phyloP scores from a whole-genome alignment of 35 echinoderm and acorn worm species.

The Ophioderma brevispina region DNA sequence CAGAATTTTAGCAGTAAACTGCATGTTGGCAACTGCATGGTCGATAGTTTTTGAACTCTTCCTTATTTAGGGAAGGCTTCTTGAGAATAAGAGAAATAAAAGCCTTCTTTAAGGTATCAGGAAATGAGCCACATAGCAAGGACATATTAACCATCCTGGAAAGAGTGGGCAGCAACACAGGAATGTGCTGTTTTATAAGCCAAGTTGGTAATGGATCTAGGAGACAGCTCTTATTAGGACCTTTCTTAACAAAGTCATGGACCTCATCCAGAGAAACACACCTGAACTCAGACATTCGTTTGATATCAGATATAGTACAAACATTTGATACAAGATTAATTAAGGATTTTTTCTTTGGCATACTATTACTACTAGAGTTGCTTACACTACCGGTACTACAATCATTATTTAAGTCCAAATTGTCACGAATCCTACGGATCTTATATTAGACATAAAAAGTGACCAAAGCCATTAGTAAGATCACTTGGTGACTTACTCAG shows the following conservation, averaged over 20 bases:
- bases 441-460: not conserved
- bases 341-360: too few relatives aligned
- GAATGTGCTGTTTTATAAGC: not conserved
- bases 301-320: not conserved
- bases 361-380: too few relatives aligned
- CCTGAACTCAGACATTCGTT: not conserved
- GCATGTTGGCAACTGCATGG: conserved; percentile 10
- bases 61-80: conserved; percentile 16
- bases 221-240: conserved; percentile 7
- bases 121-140: conserved; percentile 4
- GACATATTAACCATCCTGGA: conserved; percentile 11
- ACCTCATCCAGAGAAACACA: not conserved
- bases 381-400: not conserved
- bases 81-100: conserved; percentile 22
- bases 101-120: not conserved
- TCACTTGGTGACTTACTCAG: not conserved
- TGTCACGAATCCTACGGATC: not conserved
- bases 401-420: not conserved
- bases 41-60: conserved; percentile 19
- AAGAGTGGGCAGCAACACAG: not conserved
- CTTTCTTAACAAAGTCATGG: not conserved
- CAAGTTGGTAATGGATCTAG: not conserved
- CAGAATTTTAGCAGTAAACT: not conserved
- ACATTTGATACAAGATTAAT: too few relatives aligned
- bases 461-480: not conserved